Conservation (phyloP, 2,797 vertebrate genomes). For the Sorex maritimensis region DNA sequence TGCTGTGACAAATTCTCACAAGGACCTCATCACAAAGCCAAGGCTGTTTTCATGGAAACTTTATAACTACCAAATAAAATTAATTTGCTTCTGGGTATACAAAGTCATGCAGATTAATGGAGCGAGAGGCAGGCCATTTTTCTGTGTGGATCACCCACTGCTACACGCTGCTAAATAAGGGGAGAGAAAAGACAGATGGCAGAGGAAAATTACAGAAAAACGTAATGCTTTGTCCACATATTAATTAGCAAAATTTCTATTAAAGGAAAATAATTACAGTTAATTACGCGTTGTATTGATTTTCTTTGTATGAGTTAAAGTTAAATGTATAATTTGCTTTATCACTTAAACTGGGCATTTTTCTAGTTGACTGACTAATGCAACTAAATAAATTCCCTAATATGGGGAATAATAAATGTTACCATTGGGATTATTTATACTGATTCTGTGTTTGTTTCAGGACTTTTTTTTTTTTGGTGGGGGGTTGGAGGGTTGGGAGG, state of each 20-base stretch:
- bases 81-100: not conserved
- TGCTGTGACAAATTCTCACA: not conserved
- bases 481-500: too few species aligned
- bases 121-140: not conserved
- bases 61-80: not conserved
- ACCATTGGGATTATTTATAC: not conserved
- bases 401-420: slow-evolving; percentile 5
- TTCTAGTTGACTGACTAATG: not conserved
- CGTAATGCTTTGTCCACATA: not conserved
- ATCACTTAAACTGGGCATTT: not conserved
- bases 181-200: not conserved
- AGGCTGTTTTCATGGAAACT: not conserved
- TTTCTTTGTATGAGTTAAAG: slow-evolving; percentile 21
- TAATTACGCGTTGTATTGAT: not conserved
- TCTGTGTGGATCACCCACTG: not conserved
- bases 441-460: not conserved
- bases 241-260: slow-evolving; percentile 24
- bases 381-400: not conserved
- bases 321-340: not conserved
- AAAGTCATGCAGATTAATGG: not conserved
- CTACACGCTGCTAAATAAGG: not conserved
- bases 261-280: not conserved
- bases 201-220: slow-evolving; percentile 2
- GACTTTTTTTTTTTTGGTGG: not conserved
- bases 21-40: not conserved